Percentiles rank a stretch among this genome's conserved stretches.
These are phyloP conservation scores for Pedetes capensis DNA, from an alignment of 2,113 vertebrate genomes.

Conservation along the genomic window DNA sequence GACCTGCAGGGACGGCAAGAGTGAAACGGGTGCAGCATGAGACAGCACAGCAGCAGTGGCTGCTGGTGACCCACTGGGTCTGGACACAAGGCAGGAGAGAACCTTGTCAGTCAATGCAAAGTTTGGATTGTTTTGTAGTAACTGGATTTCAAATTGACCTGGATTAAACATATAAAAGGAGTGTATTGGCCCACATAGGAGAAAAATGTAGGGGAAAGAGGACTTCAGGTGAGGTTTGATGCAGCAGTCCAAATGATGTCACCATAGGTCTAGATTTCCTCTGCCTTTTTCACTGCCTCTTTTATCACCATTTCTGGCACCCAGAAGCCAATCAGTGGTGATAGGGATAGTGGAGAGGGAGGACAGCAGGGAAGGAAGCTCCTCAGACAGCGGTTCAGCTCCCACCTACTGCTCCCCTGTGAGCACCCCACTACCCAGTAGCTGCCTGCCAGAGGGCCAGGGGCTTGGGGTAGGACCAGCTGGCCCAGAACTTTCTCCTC, in stretches of 20 bases:
- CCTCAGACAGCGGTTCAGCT: not conserved
- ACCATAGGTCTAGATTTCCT: not conserved
- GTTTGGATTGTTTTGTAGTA: not conserved
- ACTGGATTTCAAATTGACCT: not conserved
- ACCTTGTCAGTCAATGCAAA: not conserved
- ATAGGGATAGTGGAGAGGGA: not conserved
- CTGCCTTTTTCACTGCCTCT: not conserved
- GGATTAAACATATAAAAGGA: not conserved
- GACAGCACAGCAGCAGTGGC: not conserved
- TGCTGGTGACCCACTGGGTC: not conserved
- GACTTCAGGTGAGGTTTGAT: slow-evolving; percentile 29
- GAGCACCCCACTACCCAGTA: not conserved
- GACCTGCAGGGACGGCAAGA: not conserved
- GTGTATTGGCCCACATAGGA: not conserved
- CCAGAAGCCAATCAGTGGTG: not conserved
- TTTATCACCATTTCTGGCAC: not conserved
- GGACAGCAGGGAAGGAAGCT: not conserved
- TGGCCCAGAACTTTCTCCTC: not conserved
- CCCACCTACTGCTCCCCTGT: no score
- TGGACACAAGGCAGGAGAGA: not conserved
- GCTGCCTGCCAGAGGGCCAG: accelerated
- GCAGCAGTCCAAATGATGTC: not conserved
- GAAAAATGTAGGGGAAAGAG: not conserved
- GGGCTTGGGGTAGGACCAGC: no score
- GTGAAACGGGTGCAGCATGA: accelerated